Evolutionary conservation across 2,113 vertebrate species (phyloP).

Genomic region (Hippopotamus amphibius): DNA sequence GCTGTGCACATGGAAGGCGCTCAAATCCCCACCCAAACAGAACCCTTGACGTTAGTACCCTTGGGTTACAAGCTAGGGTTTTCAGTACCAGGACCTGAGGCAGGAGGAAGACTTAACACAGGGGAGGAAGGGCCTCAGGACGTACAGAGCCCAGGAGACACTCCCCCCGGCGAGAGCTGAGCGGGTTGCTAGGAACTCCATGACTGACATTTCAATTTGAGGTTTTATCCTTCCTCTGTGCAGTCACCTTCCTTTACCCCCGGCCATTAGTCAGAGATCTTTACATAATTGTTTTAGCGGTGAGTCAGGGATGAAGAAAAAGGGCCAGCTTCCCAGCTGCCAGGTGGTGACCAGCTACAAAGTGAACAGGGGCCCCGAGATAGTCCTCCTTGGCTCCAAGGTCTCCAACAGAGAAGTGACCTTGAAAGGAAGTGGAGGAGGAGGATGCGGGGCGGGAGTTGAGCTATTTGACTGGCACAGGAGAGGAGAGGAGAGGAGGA

Average conservation of each 20-base stretch:
- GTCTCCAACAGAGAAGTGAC: neutral
- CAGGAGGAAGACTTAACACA: neutral
- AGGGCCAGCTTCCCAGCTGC: neutral
- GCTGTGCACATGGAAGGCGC: neutral
- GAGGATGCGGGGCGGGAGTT: fast-evolving
- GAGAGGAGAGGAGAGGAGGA: neutral
- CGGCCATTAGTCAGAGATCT: neutral
- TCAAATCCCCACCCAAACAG: neutral
- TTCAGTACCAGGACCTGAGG: neutral
- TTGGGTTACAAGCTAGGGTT: neutral
- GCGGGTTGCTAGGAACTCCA: fast-evolving
- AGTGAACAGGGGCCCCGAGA: neutral
- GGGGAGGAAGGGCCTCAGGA: neutral
- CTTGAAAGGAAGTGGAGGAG: neutral
- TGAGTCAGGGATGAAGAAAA: neutral
- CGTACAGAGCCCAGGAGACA: neutral
- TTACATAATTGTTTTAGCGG: neutral
- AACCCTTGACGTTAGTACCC: fast-evolving
- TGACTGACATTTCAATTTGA: neutral
- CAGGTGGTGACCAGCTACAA: neutral
- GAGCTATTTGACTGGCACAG: neutral
- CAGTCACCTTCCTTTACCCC: neutral
- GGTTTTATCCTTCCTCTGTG: neutral
- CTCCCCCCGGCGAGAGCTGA: fast-evolving
- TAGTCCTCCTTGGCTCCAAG: neutral